Evolutionary conservation across 2,113 vertebrate genomes (phyloP).

Genomic region (Naja naja): DNA sequence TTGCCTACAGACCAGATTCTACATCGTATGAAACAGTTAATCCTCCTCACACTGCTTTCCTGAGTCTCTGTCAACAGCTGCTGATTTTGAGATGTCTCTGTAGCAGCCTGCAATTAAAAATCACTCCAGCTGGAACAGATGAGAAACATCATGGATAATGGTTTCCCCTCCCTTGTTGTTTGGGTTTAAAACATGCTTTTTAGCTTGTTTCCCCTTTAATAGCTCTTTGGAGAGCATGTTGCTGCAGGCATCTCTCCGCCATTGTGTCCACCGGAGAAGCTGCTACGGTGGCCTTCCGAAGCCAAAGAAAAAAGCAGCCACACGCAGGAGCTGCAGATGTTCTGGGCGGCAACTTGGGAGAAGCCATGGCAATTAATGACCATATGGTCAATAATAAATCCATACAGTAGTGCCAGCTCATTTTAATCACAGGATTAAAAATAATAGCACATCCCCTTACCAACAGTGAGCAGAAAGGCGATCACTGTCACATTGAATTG

Average conservation of each 20-base stretch:
- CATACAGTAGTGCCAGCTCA: conserved; percentile 69
- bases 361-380: conserved; percentile 66
- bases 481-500: conserved; percentile 50
- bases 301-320: conserved; percentile 38
- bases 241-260: conserved; percentile 39
- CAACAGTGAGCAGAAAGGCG: conserved; percentile 64
- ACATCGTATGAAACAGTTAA: not conserved
- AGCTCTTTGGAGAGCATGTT: conserved; percentile 47
- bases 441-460: conserved; percentile 60
- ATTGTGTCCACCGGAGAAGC: conserved; percentile 60
- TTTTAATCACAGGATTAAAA: conserved; percentile 71
- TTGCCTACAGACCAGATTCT: not conserved
- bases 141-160: conserved; percentile 32
- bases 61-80: conserved; percentile 46
- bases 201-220: conserved; percentile 55
- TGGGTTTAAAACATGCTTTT: conserved; percentile 30
- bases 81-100: conserved; percentile 50
- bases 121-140: conserved; percentile 49
- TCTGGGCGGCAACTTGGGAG: conserved; percentile 50
- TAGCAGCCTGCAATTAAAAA: conserved; percentile 56
- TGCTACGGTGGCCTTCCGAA: conserved; percentile 43
- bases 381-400: conserved; percentile 76
- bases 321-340: conserved; percentile 58
- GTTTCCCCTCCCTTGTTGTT: conserved; percentile 11
- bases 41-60: not conserved